Evolutionary conservation across 1,140 invertebrate species (phyloP).

Genomic region (Hyles vespertilio): DNA sequence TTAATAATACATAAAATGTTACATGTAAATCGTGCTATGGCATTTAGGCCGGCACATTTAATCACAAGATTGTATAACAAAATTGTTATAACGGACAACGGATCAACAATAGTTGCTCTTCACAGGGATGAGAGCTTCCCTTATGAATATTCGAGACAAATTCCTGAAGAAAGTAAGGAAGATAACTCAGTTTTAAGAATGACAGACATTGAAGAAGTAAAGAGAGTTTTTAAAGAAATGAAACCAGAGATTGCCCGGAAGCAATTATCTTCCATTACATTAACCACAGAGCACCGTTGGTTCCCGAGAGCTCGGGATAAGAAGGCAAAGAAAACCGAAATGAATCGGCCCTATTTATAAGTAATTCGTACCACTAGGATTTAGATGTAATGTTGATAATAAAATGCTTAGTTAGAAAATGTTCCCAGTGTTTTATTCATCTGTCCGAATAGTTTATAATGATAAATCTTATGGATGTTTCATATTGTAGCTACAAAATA

Average conservation of each 20-base stretch:
- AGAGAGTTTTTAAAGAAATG: slow-evolving; percentile 80
- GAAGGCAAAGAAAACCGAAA: slow-evolving; percentile 79
- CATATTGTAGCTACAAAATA: too few relatives aligned
- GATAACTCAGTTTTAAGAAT: slow-evolving; percentile 79
- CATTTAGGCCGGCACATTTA: slow-evolving; percentile 16
- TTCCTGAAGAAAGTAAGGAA: slow-evolving; percentile 75
- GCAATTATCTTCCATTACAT: slow-evolving; percentile 84
- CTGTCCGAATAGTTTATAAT: too few relatives aligned
- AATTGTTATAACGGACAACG: slow-evolving; percentile 82
- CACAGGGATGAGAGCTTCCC: slow-evolving; percentile 89
- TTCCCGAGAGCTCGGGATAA: slow-evolving; percentile 82
- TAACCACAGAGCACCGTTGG: slow-evolving; percentile 89
- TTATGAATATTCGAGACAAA: slow-evolving; percentile 87
- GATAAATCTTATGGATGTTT: too few relatives aligned
- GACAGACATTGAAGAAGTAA: slow-evolving; percentile 77
- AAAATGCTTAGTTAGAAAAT: background rate
- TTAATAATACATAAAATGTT: slow-evolving; percentile 31
- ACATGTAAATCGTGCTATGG: slow-evolving; percentile 25
- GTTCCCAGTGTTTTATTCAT: too few relatives aligned
- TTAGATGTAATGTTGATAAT: background rate
- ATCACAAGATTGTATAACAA: slow-evolving; percentile 56
- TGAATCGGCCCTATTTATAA: slow-evolving; percentile 85
- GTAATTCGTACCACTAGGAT: background rate
- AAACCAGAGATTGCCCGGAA: slow-evolving; percentile 77
- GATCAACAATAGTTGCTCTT: slow-evolving; percentile 89